Evolutionary conservation across 2,888 invertebrate genomes (phyloP).

Genomic region (Sepioteuthis lessoniana): DNA sequence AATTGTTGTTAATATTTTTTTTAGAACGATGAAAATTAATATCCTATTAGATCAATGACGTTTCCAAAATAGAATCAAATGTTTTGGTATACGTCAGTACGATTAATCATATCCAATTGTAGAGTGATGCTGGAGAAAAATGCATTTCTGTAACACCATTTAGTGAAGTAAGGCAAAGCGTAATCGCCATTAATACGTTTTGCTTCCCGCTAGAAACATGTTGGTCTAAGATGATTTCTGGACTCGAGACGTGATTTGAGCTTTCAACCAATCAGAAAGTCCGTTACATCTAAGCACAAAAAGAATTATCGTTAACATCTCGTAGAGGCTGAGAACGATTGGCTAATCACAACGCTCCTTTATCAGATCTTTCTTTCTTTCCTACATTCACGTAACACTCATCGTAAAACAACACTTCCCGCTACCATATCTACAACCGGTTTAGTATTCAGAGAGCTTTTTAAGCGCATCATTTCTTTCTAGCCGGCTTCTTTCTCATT

Average conservation of each 20-base stretch:
- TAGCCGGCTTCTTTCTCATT: no score
- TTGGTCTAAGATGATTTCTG: neutral
- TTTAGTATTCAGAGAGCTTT: no score
- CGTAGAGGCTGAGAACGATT: neutral
- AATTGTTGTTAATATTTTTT: neutral
- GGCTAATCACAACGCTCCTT: neutral
- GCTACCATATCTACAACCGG: no score
- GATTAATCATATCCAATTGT: neutral
- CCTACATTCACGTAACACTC: neutral
- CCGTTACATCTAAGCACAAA: neutral
- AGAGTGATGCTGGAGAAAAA: neutral
- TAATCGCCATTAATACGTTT: neutral
- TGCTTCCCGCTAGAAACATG: neutral
- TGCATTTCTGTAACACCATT: neutral
- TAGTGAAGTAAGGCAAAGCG: neutral
- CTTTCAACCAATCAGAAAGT: neutral
- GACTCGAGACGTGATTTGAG: neutral
- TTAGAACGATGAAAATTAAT: neutral
- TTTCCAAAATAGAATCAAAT: neutral
- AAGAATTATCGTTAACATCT: neutral
- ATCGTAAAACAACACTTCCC: no score
- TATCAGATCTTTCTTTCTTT: neutral
- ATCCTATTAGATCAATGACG: neutral
- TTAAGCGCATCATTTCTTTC: no score
- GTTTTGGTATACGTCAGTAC: neutral